Conservation (phyloP, 2,113 vertebrate genomes). For the Prunella himalayana region DNA sequence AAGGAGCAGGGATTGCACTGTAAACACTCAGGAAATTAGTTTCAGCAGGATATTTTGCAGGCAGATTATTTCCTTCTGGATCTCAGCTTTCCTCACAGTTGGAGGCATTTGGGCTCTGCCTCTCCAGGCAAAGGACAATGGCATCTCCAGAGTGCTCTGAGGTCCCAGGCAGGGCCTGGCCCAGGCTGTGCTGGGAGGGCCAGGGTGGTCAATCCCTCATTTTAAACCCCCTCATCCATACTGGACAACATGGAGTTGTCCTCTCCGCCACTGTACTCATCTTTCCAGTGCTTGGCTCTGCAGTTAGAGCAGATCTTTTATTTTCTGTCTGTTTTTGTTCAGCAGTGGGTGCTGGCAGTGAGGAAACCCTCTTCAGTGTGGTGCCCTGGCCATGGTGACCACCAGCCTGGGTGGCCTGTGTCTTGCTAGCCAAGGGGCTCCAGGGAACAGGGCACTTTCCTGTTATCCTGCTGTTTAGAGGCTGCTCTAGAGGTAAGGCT, state of each 20-base stretch:
- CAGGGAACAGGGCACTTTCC: neutral
- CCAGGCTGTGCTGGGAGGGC: neutral
- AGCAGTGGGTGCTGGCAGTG: neutral
- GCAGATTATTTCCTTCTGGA: constrained; percentile 52
- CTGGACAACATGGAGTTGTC: neutral
- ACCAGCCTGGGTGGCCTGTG: rapidly evolving
- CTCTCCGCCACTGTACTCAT: neutral
- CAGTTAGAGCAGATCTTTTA: neutral
- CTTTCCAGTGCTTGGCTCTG: neutral
- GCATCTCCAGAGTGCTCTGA: neutral
- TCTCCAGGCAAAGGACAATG: neutral
- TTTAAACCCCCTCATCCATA: neutral
- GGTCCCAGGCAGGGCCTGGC: neutral
- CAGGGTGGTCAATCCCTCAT: neutral
- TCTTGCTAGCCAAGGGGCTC: neutral
- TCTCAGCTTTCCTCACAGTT: constrained; percentile 21
- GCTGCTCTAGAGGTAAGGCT: neutral
- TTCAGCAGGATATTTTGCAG: constrained; percentile 50
- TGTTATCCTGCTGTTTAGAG: neutral
- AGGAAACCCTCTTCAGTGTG: neutral
- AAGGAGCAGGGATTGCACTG: constrained; percentile 16
- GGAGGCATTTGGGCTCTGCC: neutral
- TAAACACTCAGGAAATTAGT: constrained; percentile 56
- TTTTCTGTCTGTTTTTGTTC: neutral
- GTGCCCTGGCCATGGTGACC: neutral